Base-by-base conservation (phyloP, 2,797 vertebrate genomes). In the Phoeniculus purpureus region DNA sequence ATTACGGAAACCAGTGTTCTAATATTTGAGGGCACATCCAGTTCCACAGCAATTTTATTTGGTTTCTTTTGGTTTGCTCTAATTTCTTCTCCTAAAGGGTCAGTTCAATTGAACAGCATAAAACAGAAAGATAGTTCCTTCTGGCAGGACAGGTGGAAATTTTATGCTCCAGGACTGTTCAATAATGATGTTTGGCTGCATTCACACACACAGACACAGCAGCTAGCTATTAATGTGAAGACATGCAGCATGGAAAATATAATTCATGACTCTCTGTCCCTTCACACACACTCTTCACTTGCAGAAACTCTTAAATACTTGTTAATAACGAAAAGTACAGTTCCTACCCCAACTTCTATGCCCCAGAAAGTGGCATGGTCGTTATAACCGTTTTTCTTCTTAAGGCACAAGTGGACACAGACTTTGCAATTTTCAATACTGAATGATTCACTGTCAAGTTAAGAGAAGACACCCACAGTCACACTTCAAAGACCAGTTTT, bases 161-260 rank as follows among this genome's bases (percentile, higher is more conserved):
- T 89, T 93, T 94, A 94, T 93, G 92, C 79, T 92, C 61, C 76
- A 87, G 72, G 70, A 78, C 84, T 66, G 52, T 85, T 93, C 84
- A 87, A 11, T 92, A 92, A 92, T 75, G 81, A 73, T 85, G n/a
- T 93, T 56, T 92, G 89, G 61, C 89, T 90, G 70, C n/a, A 34
- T 87, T 80, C 48, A 66, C 45, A 72, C 43, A 73, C 45, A 87
- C 48, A 95, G 54, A 74, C 22, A 51, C 73, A 87, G 71, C 68
- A 89, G 75, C 32, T 51, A 87, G 47, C 43, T 74, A 50, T 88
- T 93, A 92, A 81, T 67, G 58, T 71, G 77, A 78, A 86, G 43
- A 74, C 32, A 65, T 59, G 37, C 72, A 85, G 19, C 50, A 74
- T 12, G 25, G 58, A 70, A 90, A 93, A 87, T 88, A n/a, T 29